These are phyloP conservation scores for Eremophila alpestris DNA, from an alignment of 2,797 vertebrate species.

Conservation along the genomic window DNA sequence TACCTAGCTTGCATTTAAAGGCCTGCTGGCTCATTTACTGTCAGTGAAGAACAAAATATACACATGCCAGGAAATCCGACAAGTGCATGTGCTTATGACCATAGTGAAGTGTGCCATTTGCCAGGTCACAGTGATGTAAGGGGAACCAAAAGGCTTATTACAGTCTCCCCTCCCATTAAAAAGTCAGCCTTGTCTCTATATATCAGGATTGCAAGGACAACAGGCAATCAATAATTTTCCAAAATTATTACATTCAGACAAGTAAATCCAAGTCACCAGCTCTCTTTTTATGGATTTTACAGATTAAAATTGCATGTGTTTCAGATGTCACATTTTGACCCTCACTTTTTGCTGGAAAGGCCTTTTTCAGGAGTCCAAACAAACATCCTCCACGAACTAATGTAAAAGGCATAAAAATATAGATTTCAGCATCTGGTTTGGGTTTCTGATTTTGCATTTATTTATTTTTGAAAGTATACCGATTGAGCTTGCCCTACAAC, in stretches of 20 bases:
- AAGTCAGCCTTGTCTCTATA: neutral
- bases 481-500: neutral
- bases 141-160: neutral
- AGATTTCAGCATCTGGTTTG: neutral
- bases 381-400: neutral
- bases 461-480: neutral
- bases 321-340: neutral
- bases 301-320: neutral
- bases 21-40: neutral
- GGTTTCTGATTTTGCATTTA: neutral
- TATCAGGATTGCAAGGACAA: neutral
- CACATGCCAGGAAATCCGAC: neutral
- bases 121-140: neutral
- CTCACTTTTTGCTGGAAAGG: neutral
- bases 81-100: neutral
- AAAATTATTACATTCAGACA: neutral
- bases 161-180: neutral
- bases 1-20: neutral
- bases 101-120: neutral
- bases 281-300: neutral
- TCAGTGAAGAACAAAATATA: neutral
- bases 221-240: neutral
- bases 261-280: neutral
- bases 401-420: neutral
- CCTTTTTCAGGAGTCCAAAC: neutral